These are phyloP conservation scores for Perithous albicinctus DNA, from an alignment of 2,888 invertebrate genomes.

Conservation along the genomic window DNA sequence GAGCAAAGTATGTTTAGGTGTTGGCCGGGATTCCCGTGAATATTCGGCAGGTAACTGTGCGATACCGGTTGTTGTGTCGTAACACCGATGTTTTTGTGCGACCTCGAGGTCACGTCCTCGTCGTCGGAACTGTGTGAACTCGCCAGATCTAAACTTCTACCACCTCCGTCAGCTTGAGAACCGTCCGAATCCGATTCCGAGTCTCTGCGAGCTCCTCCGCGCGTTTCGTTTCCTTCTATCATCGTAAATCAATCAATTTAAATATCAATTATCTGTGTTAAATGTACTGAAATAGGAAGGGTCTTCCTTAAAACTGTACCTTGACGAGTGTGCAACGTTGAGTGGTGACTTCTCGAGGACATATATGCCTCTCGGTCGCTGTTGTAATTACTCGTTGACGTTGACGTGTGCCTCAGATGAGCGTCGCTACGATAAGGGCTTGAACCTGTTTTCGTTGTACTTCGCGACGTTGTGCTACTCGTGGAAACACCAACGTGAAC, in stretches of 20 bases:
- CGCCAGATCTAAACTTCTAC: conserved; percentile 94
- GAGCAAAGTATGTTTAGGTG: conserved; percentile 84
- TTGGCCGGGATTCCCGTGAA: conserved; percentile 81
- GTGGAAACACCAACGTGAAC: conserved; percentile 97
- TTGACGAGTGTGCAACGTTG: conserved; percentile 77
- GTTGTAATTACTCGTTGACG: conserved; percentile 95
- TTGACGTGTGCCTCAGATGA: conserved; percentile 93
- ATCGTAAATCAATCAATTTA: not conserved
- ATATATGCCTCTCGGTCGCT: conserved; percentile 83
- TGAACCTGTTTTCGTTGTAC: conserved; percentile 97
- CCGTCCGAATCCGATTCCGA: conserved; percentile 93
- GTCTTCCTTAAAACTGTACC: conserved; percentile 73
- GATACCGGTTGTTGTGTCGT: conserved; percentile 80
- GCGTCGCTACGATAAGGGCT: conserved; percentile 96
- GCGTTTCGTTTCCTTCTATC: conserved; percentile 76
- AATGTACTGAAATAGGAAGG: too few species aligned
- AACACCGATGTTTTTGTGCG: conserved; percentile 82
- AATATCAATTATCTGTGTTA: too few species aligned
- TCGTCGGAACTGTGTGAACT: conserved; percentile 98
- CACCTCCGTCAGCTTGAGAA: conserved; percentile 88
- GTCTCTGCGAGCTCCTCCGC: conserved; percentile 86
- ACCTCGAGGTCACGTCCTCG: conserved; percentile 86
- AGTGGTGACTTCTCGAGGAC: conserved; percentile 80
- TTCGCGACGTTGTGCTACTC: conserved; percentile 96
- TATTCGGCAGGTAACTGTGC: conserved; percentile 87